Conservation (phyloP, 2,113 vertebrate species). For the Triplophysa tibetana region DNA sequence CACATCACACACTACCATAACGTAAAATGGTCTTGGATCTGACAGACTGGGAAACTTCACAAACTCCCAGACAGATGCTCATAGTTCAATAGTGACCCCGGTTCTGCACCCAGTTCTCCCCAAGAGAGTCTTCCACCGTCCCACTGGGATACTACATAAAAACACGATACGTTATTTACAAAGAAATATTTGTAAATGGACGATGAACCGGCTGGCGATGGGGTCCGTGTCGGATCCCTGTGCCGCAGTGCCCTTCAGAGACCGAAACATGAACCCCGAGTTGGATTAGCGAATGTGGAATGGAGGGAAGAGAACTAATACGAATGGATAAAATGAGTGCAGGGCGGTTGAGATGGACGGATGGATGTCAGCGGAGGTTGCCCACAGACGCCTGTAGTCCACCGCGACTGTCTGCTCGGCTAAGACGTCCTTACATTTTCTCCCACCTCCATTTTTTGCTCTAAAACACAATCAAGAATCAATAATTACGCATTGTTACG, state of each 20-base stretch:
- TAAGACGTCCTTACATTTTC: slow-evolving; percentile 49
- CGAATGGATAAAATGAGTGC: slow-evolving; percentile 30
- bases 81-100: slow-evolving; percentile 62
- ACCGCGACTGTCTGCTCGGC: slow-evolving; percentile 65
- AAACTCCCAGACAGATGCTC: slow-evolving; percentile 65
- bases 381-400: slow-evolving; percentile 56
- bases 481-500: slow-evolving; percentile 41
- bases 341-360: slow-evolving; percentile 46
- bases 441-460: slow-evolving; percentile 29
- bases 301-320: slow-evolving; percentile 29
- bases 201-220: slow-evolving; percentile 59
- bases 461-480: slow-evolving; percentile 33
- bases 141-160: slow-evolving; percentile 72
- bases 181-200: slow-evolving; percentile 84
- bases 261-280: slow-evolving; percentile 54
- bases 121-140: slow-evolving; percentile 60
- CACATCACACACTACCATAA: neutral
- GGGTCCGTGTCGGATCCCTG: slow-evolving; percentile 40
- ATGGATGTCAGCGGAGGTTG: slow-evolving; percentile 67
- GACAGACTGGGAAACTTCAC: slow-evolving; percentile 8
- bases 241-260: slow-evolving; percentile 48
- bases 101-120: slow-evolving; percentile 57
- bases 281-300: slow-evolving; percentile 19
- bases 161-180: slow-evolving; percentile 76
- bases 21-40: neutral